Evolutionary conservation across 2,113 vertebrate species (phyloP), one percentile per base, ranked within the genome.

Genomic region (Lethenteron camtschaticum): DNA sequence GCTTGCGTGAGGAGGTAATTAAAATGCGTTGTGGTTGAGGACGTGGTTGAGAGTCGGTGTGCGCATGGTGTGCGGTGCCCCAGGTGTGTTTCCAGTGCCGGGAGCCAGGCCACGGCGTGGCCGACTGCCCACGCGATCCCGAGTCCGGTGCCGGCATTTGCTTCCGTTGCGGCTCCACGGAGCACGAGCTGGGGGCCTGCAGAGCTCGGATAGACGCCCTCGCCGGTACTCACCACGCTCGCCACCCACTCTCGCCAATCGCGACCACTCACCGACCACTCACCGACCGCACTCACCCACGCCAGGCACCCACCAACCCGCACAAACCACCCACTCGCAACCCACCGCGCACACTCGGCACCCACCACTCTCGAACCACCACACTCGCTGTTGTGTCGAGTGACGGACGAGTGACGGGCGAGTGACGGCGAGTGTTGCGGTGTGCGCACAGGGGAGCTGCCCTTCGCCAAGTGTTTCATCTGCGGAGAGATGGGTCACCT

Each of bases 381-480:
- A 41, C 41, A 41, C 41, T 41, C 5, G 41, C 41, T 41, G 41
- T 41, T 41, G 41, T 41, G 41, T 41, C 24, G 24, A 24, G 24
- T 24, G 20, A 20, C 20, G 20, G 20, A 3, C 20, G 20, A 20
- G 20, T 20, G 24, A 24, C 24, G 24, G 24, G 24, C 41, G 41
- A 41, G 41, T 41, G 41, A 41, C 41, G 41, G 41, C 41, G 41
- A 41, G 41, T 41, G 41, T 41, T 41, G 41, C 41, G 5, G 41
- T 41, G 41, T 41, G 41, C 41, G 41, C 41, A 41, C 81, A 99
- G 92, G 92, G 20, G 79, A 88, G 11, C 88, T 83, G 77, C 89
- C 91, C 2, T 96, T 83, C 68, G 92, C 94, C 13, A 95, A 97
- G 72, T 99, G 94, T 78, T 99, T 99, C 79, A 90, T 90, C 79